Percentiles rank a stretch among this genome's conserved stretches.
These are phyloP conservation scores for Varroa destructor DNA, from an alignment of 1,140 invertebrate species.

Conservation along the genomic window DNA sequence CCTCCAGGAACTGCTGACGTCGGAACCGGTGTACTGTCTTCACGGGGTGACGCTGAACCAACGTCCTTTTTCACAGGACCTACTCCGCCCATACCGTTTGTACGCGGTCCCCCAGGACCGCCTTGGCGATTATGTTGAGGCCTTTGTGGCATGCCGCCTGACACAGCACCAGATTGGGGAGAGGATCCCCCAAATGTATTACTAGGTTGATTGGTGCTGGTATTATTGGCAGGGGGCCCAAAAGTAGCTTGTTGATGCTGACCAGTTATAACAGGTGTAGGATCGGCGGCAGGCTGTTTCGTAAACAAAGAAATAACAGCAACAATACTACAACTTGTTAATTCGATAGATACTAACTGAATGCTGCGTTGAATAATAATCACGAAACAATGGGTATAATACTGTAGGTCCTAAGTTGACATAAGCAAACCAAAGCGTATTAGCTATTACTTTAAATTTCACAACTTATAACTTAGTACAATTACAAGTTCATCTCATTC, in stretches of 20 bases:
- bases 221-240: conserved; percentile 7
- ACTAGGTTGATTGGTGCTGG: background rate
- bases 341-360: too few relatives aligned
- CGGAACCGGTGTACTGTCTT: background rate
- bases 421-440: background rate
- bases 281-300: conserved; percentile 30
- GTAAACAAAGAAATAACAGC: background rate
- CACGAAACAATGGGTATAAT: background rate
- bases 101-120: background rate
- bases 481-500: background rate
- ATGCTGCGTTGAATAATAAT: too few relatives aligned
- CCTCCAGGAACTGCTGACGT: conserved; percentile 4
- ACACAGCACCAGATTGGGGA: background rate
- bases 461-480: background rate
- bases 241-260: conserved; percentile 30
- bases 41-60: too few relatives aligned
- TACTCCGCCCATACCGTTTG: background rate
- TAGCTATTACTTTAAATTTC: background rate
- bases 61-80: background rate
- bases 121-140: background rate
- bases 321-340: background rate
- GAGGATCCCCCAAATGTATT: conserved; percentile 8
- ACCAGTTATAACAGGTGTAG: conserved; percentile 29
- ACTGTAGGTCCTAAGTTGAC: background rate
- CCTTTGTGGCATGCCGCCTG: background rate